Conservation (phyloP, 2,113 vertebrate genomes). For the Eulemur macaco region DNA sequence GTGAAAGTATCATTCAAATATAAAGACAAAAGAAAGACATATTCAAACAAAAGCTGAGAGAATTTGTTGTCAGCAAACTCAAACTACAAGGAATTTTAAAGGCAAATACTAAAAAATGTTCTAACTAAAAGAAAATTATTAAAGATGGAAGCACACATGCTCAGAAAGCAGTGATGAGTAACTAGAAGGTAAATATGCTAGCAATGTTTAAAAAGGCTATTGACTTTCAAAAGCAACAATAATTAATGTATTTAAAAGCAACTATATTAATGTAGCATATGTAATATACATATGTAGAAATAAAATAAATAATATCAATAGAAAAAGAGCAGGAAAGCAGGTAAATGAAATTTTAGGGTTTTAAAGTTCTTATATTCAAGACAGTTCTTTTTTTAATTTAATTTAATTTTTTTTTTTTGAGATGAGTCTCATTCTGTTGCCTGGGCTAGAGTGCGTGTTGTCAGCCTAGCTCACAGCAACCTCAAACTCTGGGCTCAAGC, state of each 20-base stretch:
- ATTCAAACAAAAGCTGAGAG: slow-evolving; percentile 42
- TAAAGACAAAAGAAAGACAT: not conserved
- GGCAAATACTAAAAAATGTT: slow-evolving; percentile 13
- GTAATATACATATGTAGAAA: not conserved
- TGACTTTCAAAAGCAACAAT: not conserved
- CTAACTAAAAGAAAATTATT: not conserved
- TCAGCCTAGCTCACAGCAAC: too few species aligned
- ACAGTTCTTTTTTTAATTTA: not conserved
- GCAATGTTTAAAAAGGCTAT: not conserved
- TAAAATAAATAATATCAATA: not conserved
- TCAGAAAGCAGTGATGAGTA: not conserved
- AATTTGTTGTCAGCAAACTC: slow-evolving; percentile 5
- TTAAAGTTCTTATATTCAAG: not conserved
- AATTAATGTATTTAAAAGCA: not conserved
- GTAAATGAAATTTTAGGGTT: not conserved
- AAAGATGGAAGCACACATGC: not conserved
- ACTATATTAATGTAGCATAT: too few species aligned
- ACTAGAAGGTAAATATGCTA: not conserved
- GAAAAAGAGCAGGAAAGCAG: not conserved
- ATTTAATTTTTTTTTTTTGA: too few species aligned
- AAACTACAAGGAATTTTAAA: not conserved
- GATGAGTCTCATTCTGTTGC: too few species aligned
- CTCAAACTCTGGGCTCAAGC: too few species aligned
- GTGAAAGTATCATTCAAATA: slow-evolving; percentile 36
- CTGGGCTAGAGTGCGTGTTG: too few species aligned